These are phyloP conservation scores for Pongo pygmaeus DNA, from an alignment of 2,113 vertebrate genomes.

Conservation along the genomic window DNA sequence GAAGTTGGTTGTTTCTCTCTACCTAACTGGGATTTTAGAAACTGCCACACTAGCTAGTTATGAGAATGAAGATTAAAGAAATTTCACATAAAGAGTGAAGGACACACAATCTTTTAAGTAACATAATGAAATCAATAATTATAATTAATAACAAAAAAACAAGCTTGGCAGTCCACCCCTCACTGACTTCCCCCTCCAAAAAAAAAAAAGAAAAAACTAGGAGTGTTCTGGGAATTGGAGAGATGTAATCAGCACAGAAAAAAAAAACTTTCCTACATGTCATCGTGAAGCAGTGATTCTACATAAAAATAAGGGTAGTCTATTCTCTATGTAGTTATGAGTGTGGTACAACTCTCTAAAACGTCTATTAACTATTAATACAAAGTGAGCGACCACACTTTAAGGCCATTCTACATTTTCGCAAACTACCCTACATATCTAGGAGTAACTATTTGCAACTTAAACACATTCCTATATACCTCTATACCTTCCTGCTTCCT, in stretches of 20 bases:
- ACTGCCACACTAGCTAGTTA: not conserved
- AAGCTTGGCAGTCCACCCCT: not conserved
- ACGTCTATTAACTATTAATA: not conserved
- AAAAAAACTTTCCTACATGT: not conserved
- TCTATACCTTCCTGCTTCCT: not conserved
- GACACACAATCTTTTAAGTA: not conserved
- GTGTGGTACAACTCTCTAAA: not conserved
- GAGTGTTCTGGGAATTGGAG: not conserved
- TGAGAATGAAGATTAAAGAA: not conserved
- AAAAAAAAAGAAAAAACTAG: not conserved
- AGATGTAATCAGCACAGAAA: not conserved
- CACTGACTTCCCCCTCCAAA: fast-evolving
- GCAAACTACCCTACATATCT: not conserved
- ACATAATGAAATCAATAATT: not conserved
- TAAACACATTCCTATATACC: conserved; percentile 6
- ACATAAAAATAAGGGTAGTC: not conserved
- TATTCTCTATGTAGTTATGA: not conserved
- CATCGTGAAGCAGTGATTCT: conserved; percentile 13
- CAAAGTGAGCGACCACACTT: not conserved
- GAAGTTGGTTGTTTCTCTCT: not conserved
- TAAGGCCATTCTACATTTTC: not conserved
- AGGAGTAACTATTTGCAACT: not conserved
- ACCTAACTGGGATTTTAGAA: not conserved
- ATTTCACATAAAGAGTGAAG: not conserved
- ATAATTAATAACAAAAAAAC: not conserved